phyloP scores from a whole-genome alignment of 2,797 vertebrate species.

The Bucorvus abyssinicus region DNA sequence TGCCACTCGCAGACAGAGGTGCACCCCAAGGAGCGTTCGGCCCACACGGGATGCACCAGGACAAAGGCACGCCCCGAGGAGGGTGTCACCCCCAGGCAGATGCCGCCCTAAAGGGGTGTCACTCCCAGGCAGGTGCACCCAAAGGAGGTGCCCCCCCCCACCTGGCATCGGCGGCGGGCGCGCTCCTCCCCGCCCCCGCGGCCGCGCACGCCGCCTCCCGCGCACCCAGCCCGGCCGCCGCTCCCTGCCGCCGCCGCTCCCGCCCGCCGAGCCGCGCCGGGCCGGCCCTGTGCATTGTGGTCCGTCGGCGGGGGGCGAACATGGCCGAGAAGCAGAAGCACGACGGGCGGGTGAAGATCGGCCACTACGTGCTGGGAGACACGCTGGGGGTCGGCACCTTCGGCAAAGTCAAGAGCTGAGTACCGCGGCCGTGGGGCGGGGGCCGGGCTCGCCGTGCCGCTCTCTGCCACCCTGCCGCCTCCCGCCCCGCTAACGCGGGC shows the following conservation, averaged over 20 bases:
- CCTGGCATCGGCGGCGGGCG: not conserved
- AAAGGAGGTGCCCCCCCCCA: not conserved
- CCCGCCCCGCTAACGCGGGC: not conserved
- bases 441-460: not conserved
- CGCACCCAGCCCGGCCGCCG: not conserved
- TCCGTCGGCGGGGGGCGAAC: conserved; percentile 62
- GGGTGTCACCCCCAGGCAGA: not conserved
- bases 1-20: not conserved
- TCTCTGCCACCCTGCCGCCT: not conserved
- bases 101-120: not conserved
- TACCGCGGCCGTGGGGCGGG: conserved; percentile 39
- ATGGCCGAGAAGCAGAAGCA: conserved; percentile 97
- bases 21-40: not conserved
- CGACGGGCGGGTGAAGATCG: conserved; percentile 96
- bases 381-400: conserved; percentile 98
- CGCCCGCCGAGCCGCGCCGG: not conserved
- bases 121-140: not conserved
- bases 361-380: conserved; percentile 95
- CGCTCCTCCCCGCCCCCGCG: not conserved
- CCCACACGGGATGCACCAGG: not conserved
- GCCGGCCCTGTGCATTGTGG: conserved; percentile 67
- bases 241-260: not conserved
- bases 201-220: not conserved
- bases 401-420: conserved; percentile 99
- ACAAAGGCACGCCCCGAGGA: not conserved